A percentile compares a stretch with the other conserved stretches of the same genome.
Evolutionary conservation across 2,113 vertebrate genomes (phyloP).

Genomic region (Vireo altiloquus): DNA sequence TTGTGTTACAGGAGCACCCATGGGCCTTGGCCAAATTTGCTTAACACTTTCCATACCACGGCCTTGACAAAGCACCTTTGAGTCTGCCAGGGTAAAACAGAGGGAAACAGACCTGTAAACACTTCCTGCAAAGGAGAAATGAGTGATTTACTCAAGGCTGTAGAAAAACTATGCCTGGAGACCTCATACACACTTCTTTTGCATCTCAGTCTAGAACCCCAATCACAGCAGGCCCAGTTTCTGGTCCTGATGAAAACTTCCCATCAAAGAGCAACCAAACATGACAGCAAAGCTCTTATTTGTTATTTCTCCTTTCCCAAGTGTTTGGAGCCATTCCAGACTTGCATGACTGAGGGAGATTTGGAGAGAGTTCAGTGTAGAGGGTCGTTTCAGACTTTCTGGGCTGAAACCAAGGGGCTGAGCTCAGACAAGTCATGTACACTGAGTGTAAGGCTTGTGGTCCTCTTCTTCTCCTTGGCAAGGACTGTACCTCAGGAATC

Average conservation of each 20-base stretch:
- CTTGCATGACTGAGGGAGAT: not conserved
- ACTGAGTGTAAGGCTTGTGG: accelerated
- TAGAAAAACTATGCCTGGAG: not conserved
- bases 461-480: not conserved
- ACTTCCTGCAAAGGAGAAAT: not conserved
- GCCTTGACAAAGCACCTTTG: not conserved
- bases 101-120: not conserved
- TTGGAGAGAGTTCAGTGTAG: not conserved
- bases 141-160: not conserved
- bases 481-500: not conserved
- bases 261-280: not conserved
- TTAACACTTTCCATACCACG: not conserved
- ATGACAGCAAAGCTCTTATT: not conserved
- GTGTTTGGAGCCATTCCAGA: not conserved
- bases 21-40: not conserved
- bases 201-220: not conserved
- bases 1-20: not conserved
- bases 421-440: not conserved
- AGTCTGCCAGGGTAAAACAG: not conserved
- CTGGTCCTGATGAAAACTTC: not conserved
- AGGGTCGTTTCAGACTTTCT: not conserved
- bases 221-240: not conserved
- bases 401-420: not conserved
- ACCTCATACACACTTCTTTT: not conserved
- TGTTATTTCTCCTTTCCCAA: not conserved